phyloP scores from a whole-genome alignment of 92 coral and sea anemone genomes.

The Palythoa grandiflora region DNA sequence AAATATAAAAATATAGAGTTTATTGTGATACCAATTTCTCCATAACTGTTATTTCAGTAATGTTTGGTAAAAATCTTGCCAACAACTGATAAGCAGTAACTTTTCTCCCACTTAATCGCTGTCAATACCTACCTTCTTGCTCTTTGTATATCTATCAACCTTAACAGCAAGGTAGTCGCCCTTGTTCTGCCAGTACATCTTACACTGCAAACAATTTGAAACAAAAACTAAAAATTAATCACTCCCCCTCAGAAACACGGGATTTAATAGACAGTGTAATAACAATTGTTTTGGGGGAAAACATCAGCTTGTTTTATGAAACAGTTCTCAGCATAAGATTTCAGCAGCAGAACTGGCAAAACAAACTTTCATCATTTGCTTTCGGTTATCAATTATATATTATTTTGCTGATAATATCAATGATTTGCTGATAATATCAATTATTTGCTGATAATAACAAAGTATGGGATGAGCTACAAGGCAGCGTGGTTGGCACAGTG shows the following conservation, averaged over 20 bases:
- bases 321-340: constrained; percentile 70
- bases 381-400: neutral
- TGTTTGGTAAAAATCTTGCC: too few species aligned
- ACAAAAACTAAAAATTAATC: neutral
- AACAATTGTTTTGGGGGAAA: neutral
- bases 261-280: neutral
- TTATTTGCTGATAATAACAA: too few species aligned
- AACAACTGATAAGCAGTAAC: too few species aligned
- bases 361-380: constrained; percentile 75
- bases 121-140: constrained; percentile 72
- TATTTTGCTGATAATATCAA: too few species aligned
- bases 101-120: too few species aligned
- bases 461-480: too few species aligned
- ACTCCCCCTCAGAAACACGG: neutral
- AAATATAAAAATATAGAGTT: neutral
- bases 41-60: too few species aligned
- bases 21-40: neutral
- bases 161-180: constrained; percentile 96
- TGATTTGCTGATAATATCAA: too few species aligned
- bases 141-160: constrained; percentile 96
- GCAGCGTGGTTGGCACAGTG: too few species aligned
- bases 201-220: constrained; percentile 72
- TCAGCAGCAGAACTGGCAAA: constrained; percentile 97
- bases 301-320: constrained; percentile 43
- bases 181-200: constrained; percentile 97